Evolutionary conservation across 2,113 vertebrate genomes (phyloP).

Genomic region (Murina feae): DNA sequence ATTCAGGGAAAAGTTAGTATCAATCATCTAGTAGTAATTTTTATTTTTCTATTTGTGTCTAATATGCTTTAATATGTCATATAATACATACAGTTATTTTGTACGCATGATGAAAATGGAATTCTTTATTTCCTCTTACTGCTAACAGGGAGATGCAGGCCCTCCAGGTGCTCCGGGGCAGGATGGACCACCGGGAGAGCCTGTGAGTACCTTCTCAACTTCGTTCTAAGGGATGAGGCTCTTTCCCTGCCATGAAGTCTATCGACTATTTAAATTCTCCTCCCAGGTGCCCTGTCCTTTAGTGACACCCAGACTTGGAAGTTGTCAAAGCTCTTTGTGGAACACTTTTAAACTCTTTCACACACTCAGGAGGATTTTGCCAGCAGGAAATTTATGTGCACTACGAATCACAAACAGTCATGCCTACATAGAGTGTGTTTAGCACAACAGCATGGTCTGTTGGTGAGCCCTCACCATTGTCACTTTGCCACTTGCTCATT

Average conservation of each 20-base stretch:
- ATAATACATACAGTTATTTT: neutral
- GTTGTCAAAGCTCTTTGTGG: neutral
- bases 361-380: neutral
- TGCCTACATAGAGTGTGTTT: too few species aligned
- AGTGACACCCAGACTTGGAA: neutral
- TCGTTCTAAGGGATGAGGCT: neutral
- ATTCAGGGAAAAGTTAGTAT: neutral
- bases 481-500: neutral
- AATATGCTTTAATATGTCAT: neutral
- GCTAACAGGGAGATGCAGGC: conserved; percentile 81
- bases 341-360: neutral
- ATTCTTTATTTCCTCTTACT: neutral
- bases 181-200: conserved; percentile 80
- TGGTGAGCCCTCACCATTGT: neutral
- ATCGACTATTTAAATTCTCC: neutral
- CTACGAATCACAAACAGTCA: neutral
- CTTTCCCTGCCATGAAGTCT: neutral
- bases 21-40: neutral
- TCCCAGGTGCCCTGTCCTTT: neutral
- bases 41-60: neutral
- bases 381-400: neutral
- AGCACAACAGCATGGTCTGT: neutral
- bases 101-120: neutral
- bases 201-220: conserved; percentile 74
- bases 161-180: conserved; percentile 78